Evolutionary conservation across 23 tunicate genomes (phyloP).

Genomic region (Diplosoma virens): DNA sequence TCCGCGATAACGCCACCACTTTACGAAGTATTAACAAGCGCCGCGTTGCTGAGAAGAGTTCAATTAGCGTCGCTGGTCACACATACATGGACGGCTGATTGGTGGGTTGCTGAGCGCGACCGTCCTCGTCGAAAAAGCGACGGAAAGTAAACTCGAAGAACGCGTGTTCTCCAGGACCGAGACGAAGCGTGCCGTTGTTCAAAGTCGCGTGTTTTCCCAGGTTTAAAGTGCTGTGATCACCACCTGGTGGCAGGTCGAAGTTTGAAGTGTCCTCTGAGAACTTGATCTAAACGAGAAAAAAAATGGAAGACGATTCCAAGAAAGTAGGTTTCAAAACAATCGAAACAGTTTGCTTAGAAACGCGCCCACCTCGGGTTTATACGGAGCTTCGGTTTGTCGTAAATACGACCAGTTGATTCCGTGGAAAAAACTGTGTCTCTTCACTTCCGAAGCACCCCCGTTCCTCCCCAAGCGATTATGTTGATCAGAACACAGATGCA

Average conservation of each 20-base stretch:
- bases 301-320: too few species aligned
- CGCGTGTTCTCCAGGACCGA: constrained; percentile 89
- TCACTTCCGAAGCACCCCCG: constrained; percentile 74
- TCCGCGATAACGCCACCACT: too few species aligned
- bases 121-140: constrained; percentile 84
- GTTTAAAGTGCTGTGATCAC: constrained; percentile 50
- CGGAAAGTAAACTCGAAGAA: constrained; percentile 98
- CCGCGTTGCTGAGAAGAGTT: too few species aligned
- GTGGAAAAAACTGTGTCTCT: constrained; percentile 65
- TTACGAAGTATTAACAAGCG: too few species aligned
- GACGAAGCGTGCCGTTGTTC: constrained; percentile 63
- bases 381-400: constrained; percentile 70
- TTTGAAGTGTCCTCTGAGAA: constrained; percentile 88
- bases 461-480: constrained; percentile 51
- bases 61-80: too few species aligned
- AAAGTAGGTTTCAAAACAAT: too few species aligned
- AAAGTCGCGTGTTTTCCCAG: constrained; percentile 58
- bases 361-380: constrained; percentile 59
- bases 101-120: constrained; percentile 50
- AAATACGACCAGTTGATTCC: constrained; percentile 67
- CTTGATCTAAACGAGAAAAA: constrained; percentile 38
- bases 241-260: constrained; percentile 79
- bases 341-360: too few species aligned
- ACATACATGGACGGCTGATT: too few species aligned
- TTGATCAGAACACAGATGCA: constrained; percentile 68